Conservation (phyloP, 1,140 invertebrate species). For the Zaprionus nigranus region DNA sequence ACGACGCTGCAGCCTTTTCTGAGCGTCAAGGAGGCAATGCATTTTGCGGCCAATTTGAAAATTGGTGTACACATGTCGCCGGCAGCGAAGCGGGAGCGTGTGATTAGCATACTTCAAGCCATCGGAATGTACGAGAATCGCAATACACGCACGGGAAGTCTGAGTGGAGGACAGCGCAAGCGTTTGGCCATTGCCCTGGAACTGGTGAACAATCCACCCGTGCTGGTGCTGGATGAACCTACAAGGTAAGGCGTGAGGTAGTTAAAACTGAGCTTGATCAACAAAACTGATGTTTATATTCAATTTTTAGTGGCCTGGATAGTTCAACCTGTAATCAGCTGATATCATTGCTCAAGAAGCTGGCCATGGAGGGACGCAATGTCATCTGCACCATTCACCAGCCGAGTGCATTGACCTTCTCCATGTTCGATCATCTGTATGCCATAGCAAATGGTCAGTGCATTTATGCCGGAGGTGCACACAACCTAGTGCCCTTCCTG, state of each 20-base stretch:
- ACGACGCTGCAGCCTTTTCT: conserved; percentile 93
- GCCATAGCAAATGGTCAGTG: conserved; percentile 92
- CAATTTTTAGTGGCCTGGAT: conserved; percentile 91
- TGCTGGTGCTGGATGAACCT: conserved; percentile 97
- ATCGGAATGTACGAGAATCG: conserved; percentile 88
- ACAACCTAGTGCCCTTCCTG: conserved; percentile 91
- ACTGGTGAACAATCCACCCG: conserved; percentile 93
- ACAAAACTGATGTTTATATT: not conserved
- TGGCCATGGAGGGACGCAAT: conserved; percentile 94
- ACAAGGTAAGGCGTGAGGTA: conserved; percentile 90
- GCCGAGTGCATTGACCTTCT: conserved; percentile 93
- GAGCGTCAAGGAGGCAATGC: conserved; percentile 94
- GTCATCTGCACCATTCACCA: conserved; percentile 98
- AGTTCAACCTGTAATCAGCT: conserved; percentile 96
- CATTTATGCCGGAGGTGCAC: conserved; percentile 91
- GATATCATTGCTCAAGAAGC: conserved; percentile 90
- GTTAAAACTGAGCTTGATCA: not conserved
- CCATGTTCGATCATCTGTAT: conserved; percentile 96
- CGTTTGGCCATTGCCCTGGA: conserved; percentile 94
- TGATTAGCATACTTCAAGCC: conserved; percentile 90
- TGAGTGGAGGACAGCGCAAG: conserved; percentile 96
- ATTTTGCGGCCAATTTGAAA: conserved; percentile 94
- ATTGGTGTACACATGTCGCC: conserved; percentile 88
- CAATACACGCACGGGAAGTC: conserved; percentile 88
- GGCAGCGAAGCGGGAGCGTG: conserved; percentile 88